Evolutionary conservation across 2,113 vertebrate genomes (phyloP), one percentile per base, ranked within the genome.

Genomic region (Ctenomys sociabilis): DNA sequence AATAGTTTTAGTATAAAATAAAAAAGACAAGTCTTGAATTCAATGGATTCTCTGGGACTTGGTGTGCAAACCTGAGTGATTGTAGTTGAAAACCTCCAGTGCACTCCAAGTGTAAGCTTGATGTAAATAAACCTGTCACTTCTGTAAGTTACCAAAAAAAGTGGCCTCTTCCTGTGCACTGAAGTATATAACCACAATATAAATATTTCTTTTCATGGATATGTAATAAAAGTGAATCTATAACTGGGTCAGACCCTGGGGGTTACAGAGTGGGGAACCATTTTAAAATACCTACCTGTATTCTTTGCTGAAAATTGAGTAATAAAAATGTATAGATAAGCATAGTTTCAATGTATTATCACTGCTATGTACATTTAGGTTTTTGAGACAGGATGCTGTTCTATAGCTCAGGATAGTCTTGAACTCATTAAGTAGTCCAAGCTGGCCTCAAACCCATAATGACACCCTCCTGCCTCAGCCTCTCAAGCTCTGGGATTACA

Each of bases 1-100:
- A 94, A 78, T 54, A 96, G 70, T 72, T 97, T 96, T 93, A 98
- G 97, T 68, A 40, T 45, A 59, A 95, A 90, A 84, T 84, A 49
- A 37, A 90, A 94, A 91, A 91, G 63, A 97, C 52, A 96, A 96
- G 97, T 94, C 68, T 78, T 92, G 61, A 78, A 95, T 96, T 92
- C 96, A 91, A 94, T 78, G 97, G 83, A 85, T 85, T 91, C 10
- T 90, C 40, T 89, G 43, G 64, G 68, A 96, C 59, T 95, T 84
- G 96, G 8, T 19, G n/a, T 70, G 63, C 21, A 63, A 77, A 17
- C 68, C 84, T 78, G 59, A 16, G 21, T 73, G 24, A 52, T 7
- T 77, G 1, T 14, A 63, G 21, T 6, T 57, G 81, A 73, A 97
- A 97, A 82, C n/a, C 85, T 81, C 59, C 26, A 70, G 26, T 86